A percentile compares a stretch with the other conserved stretches of the same genome.
Evolutionary conservation across 2,888 invertebrate genomes (phyloP).

Genomic region (Spisula solida): DNA sequence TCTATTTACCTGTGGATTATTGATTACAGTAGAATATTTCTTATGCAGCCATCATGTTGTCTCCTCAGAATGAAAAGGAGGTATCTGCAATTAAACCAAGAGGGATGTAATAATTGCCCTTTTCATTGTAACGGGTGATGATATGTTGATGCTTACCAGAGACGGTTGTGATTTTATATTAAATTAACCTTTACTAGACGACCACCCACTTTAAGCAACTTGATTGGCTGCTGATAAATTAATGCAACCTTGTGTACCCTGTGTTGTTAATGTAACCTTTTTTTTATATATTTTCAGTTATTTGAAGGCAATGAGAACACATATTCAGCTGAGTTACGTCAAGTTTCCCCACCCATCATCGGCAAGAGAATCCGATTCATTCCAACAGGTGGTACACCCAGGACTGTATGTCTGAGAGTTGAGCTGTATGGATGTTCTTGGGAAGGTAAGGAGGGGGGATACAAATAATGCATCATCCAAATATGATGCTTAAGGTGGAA

Average conservation of each 20-base stretch:
- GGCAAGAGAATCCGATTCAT: conserved; percentile 95
- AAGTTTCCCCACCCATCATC: conserved; percentile 92
- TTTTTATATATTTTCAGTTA: conserved; percentile 90
- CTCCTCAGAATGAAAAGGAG: no score
- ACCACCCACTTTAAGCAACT: no score
- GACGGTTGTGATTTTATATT: no score
- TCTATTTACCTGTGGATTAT: no score
- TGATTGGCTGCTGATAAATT: no score
- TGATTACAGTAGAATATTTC: no score
- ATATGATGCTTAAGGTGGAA: no score
- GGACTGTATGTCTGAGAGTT: conserved; percentile 96
- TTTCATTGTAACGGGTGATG: not conserved
- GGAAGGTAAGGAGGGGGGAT: conserved; percentile 88
- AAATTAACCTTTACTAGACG: no score
- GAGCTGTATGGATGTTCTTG: conserved; percentile 96
- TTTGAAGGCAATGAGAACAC: conserved; percentile 95
- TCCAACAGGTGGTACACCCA: conserved; percentile 93
- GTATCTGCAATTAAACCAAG: not conserved
- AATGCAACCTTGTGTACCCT: no score
- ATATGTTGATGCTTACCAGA: not conserved
- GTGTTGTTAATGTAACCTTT: no score
- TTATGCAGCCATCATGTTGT: no score
- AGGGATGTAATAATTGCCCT: not conserved
- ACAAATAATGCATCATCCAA: not conserved
- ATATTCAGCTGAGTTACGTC: conserved; percentile 93